Evolutionary conservation across 2,113 vertebrate genomes (phyloP), one percentile per base, ranked within the genome.

Genomic region (Hyaena hyaena): DNA sequence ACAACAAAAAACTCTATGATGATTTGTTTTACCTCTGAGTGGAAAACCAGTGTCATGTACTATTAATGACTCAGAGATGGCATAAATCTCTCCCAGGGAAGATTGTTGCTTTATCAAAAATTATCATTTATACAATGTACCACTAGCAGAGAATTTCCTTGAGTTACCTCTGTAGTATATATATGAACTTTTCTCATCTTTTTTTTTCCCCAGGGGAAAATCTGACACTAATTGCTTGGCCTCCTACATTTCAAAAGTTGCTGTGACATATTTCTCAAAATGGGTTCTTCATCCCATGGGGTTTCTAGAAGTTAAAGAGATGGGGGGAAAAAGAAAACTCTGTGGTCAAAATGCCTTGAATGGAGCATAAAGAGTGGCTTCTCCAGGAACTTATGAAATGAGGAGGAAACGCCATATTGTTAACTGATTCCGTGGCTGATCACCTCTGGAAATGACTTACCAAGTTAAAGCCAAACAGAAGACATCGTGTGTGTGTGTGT

Each of bases 181-280:
- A 65, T 21, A 88, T 63, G 50, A 94, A 55, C 33, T 92, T 92
- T 96, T 76, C 31, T 92, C 74, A 82, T 48, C 66, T 63, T 77
- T 79, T 39, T 39, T 50, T 5, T 0, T 6, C 12, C 69, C 15
- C 55, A 69, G 31, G 69, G 21, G 66, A 96, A 92, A 79, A 76
- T 21, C 11, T 89, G 68, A 95, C 71, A 79, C 79, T 95, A 92
- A 95, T 90, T 93, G 74, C 91, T 93, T 93, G 86, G 90, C 21
- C 87, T 80, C 31, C 84, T 82, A 45, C 35, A 84, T 90, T 93
- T 91, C 88, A 81, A 91, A 93, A 95, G 55, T 50, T 88, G 63
- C 45, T 89, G 35, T 92, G 92, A 96, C 89, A 83, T 6, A 3
- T 80, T 97, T 97, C 35, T 91, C 69, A 84, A 96, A 90, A 96